Percentiles rank a stretch among this genome's conserved stretches.
Conservation (phyloP, 2,113 vertebrate genomes). For the Gallinago jamesoni region DNA sequence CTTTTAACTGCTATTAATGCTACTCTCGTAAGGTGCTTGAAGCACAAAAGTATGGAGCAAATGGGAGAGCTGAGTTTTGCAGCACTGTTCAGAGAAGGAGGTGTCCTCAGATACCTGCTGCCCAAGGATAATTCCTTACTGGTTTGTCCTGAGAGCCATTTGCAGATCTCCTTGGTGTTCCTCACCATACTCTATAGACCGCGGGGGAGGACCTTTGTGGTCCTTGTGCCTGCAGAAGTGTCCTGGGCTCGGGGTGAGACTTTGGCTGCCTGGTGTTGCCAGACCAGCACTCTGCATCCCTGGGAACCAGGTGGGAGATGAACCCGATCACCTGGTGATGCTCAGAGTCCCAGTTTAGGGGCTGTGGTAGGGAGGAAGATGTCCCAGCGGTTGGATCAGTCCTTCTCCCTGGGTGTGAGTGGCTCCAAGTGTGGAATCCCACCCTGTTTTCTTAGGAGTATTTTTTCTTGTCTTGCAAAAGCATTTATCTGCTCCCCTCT, state of each 20-base stretch:
- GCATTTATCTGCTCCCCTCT: neutral
- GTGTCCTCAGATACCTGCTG: neutral
- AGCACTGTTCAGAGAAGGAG: neutral
- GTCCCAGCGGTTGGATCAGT: neutral
- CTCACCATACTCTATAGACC: rapidly evolving
- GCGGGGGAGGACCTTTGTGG: rapidly evolving
- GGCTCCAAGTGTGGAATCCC: neutral
- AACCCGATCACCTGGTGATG: neutral
- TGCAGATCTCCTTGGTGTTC: neutral
- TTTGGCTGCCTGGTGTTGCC: neutral
- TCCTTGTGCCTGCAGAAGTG: neutral
- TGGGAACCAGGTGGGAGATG: rapidly evolving
- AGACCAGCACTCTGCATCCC: neutral
- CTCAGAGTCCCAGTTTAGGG: neutral
- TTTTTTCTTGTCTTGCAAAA: neutral
- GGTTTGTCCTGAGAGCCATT: neutral
- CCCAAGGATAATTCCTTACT: neutral
- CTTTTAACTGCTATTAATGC: neutral
- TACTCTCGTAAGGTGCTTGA: rapidly evolving
- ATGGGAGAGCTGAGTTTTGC: neutral
- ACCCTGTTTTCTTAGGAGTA: neutral
- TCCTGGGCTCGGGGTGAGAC: neutral
- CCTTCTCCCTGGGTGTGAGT: neutral
- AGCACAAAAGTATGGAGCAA: neutral
- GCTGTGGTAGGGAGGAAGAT: neutral